A percentile compares a stretch with the other conserved stretches of the same genome.
Conservation (phyloP, 1,140 invertebrate species). For the Samia ricini region DNA sequence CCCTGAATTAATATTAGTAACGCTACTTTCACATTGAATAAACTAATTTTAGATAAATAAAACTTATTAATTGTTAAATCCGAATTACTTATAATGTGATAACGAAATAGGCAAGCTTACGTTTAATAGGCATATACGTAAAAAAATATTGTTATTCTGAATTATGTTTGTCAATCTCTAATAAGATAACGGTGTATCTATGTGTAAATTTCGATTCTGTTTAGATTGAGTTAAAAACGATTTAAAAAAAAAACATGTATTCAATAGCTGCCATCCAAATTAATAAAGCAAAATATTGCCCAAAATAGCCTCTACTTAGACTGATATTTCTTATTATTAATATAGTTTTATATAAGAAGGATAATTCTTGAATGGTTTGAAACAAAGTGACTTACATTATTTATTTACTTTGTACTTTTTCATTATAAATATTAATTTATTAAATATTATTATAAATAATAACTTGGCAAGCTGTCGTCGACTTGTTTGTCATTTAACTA, state of each 20-base stretch:
- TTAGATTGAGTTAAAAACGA: too few relatives aligned
- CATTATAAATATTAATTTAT: slow-evolving; percentile 26
- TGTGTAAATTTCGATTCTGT: too few relatives aligned
- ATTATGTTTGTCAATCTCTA: too few relatives aligned
- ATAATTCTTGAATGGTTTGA: not conserved
- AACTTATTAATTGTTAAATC: not conserved
- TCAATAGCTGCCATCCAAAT: not conserved
- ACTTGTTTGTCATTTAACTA: slow-evolving; percentile 17
- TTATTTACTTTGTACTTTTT: slow-evolving; percentile 55
- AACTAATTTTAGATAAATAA: not conserved
- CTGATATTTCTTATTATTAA: not conserved
- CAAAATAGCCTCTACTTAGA: not conserved
- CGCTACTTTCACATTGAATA: not conserved
- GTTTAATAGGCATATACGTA: not conserved
- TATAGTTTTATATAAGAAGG: too few relatives aligned
- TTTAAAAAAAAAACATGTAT: too few relatives aligned
- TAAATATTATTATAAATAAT: not conserved
- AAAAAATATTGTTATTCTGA: too few relatives aligned
- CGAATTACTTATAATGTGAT: too few relatives aligned
- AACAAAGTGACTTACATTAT: not conserved
- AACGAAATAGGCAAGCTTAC: not conserved
- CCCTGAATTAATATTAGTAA: not conserved
- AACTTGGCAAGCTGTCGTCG: slow-evolving; percentile 28
- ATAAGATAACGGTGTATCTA: too few relatives aligned
- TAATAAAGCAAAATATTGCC: not conserved